phyloP scores from a whole-genome alignment of 2,888 invertebrate genomes.

The Timema podura region DNA sequence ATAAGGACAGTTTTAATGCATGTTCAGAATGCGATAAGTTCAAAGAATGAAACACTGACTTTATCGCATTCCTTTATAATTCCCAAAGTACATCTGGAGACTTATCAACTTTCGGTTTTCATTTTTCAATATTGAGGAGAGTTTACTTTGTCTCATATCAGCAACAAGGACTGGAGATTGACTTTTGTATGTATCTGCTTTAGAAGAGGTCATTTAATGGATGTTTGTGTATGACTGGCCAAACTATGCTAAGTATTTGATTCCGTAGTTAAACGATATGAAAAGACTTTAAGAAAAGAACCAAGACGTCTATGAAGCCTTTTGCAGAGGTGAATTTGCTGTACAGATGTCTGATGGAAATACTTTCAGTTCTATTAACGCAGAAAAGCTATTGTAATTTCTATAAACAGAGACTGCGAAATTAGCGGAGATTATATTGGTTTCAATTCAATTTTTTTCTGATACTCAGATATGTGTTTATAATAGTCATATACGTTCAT shows the following conservation, averaged over 20 bases:
- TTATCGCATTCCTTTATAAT: neutral
- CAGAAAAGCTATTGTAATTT: neutral
- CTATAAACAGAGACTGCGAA: no score
- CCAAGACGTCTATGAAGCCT: neutral
- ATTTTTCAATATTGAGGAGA: neutral
- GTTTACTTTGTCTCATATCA: neutral
- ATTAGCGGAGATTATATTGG: no score
- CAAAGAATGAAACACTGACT: neutral
- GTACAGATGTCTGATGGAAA: neutral
- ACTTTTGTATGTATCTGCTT: neutral
- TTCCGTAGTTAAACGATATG: conserved; percentile 2
- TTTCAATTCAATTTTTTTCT: no score
- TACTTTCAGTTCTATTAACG: neutral
- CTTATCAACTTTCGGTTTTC: neutral
- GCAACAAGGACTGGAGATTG: neutral
- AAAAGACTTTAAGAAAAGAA: neutral
- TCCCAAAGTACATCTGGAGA: neutral
- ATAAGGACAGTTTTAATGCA: neutral
- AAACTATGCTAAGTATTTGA: conserved; percentile 3
- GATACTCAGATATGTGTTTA: no score
- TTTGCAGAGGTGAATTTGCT: conserved; percentile 3
- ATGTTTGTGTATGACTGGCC: conserved; percentile 1
- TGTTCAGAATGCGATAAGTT: neutral
- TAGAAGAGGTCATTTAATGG: neutral
- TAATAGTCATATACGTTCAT: neutral